Evolutionary conservation across 2,888 invertebrate species (phyloP).

Genomic region (Rhingia campestris): DNA sequence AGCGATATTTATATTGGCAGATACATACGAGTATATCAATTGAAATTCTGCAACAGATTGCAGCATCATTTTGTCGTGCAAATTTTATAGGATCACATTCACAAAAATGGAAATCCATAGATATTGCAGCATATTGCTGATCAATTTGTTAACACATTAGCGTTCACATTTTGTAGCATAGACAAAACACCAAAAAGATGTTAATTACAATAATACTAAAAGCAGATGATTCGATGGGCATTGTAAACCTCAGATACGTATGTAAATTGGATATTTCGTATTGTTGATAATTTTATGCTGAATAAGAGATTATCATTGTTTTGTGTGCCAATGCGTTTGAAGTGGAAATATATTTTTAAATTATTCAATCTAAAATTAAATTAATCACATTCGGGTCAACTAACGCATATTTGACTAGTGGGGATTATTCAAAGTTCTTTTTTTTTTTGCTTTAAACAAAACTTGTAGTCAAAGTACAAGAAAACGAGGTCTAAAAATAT

Average conservation of each 20-base stretch:
- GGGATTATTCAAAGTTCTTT: too few species aligned
- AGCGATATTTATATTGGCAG: conserved; percentile 47
- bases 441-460: too few species aligned
- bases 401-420: not conserved
- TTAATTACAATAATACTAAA: conserved; percentile 18
- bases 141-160: conserved; percentile 1
- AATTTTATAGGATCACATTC: conserved; percentile 1
- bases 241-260: not conserved
- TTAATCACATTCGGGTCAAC: not conserved
- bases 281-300: conserved; percentile 15
- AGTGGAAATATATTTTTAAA: too few species aligned
- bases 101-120: conserved; percentile 2
- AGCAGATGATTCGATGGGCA: conserved; percentile 6
- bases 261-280: not conserved
- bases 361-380: not conserved
- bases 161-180: conserved; percentile 9
- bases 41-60: conserved; percentile 28
- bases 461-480: too few species aligned
- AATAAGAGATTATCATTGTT: not conserved
- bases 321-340: too few species aligned
- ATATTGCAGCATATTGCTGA: conserved; percentile 10
- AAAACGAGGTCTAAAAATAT: too few species aligned
- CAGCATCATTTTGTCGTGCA: conserved; percentile 10
- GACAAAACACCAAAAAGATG: conserved; percentile 10
- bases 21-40: not conserved